Percentiles rank a stretch among this genome's conserved stretches.
Evolutionary conservation across 2,888 invertebrate species (phyloP).

Genomic region (Caenorhabditis afra): DNA sequence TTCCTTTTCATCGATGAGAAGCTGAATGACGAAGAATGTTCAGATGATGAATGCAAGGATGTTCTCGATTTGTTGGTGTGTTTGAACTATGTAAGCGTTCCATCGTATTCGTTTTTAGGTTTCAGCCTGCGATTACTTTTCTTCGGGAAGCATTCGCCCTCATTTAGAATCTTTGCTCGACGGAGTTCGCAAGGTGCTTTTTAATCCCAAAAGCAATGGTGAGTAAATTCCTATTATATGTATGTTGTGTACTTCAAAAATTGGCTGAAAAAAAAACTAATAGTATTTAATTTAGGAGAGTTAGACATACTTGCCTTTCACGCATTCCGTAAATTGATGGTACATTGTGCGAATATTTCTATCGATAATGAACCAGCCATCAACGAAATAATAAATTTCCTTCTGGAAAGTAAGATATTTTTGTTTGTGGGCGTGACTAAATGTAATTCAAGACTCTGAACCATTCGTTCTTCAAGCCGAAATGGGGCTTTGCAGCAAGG

Average conservation of each 20-base stretch:
- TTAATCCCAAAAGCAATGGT: constrained; percentile 66
- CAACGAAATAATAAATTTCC: neutral
- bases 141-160: constrained; percentile 38
- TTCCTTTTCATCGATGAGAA: constrained; percentile 76
- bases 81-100: neutral
- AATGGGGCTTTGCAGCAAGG: constrained; percentile 74
- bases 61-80: constrained; percentile 43
- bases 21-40: constrained; percentile 65
- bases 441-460: constrained; percentile 81
- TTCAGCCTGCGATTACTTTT: constrained; percentile 60
- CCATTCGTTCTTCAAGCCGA: constrained; percentile 79
- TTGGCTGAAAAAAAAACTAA: neutral
- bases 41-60: constrained; percentile 42
- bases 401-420: no score
- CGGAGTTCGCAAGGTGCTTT: constrained; percentile 65
- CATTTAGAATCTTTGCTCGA: constrained; percentile 65
- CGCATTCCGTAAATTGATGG: no score
- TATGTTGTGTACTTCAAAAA: neutral
- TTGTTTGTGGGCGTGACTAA: no score
- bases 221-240: no score
- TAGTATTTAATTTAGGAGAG: constrained; percentile 14
- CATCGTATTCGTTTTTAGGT: constrained; percentile 40
- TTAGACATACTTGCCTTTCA: no score
- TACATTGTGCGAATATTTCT: constrained; percentile 4
- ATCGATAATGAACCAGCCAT: neutral